Base-by-base conservation (phyloP, 2,113 vertebrate species). In the Hippocampus barbouri region DNA sequence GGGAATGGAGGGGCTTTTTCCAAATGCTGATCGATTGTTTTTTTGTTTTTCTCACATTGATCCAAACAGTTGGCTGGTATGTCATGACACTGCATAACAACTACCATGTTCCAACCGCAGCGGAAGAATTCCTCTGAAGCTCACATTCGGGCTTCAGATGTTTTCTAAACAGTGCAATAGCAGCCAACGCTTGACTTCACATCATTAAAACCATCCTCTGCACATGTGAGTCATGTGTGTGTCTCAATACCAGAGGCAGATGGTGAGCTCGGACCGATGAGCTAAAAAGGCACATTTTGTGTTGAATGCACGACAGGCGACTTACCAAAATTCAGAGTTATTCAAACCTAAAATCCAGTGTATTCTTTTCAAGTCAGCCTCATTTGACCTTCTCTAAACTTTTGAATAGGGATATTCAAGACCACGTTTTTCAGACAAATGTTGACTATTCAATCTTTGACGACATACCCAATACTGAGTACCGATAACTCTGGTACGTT, bases 251-350 rank as follows among this genome's bases (percentile, higher is more conserved):
- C 45, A 67, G 34, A 69, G 56, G 81, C 56, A 69, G 11, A 78
- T 57, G 68, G 71, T 65, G 70, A 79, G 78, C 51, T 69, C 69
- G 49, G 41, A 60, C 7, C 60, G 40, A 61, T 59, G 41, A 72
- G 69, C 41, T 77, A 45, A 79, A 85, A 83, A 88, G 83, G 81
- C 86, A 89, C 83, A 83, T 87, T 74, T 77, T 27, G 60, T 54
- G 74, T 67, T 70, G 53, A 70, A 74, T 16, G 75, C 62, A 54
- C 72, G 79, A 78, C 49, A 71, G 43, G 23, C 20, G 51, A 10
- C 56, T 61, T 0, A 3, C 6, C 5, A 61, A 61, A 61, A 34
- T 43, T 45, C 14, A 2, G 43, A 14, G 1, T 3, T 14, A 14
- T 45, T 45, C 43, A 51, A 51, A 51, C 16, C 5, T 3, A 18